Evolutionary conservation across 2,113 vertebrate species (phyloP).

Genomic region (Odocoileus hemionus): DNA sequence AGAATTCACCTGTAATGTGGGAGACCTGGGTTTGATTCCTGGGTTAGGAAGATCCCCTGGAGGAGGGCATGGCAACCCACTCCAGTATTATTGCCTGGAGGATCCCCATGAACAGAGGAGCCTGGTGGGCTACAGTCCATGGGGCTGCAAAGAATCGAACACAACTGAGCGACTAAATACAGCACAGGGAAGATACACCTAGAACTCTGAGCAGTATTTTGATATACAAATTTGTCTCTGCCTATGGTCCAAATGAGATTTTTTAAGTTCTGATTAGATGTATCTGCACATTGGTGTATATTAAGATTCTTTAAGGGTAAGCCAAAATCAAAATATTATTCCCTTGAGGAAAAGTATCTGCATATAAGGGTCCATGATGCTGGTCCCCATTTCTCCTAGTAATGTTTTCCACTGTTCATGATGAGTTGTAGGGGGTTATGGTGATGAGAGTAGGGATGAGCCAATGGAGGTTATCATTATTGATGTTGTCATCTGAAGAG

Average conservation of each 20-base stretch:
- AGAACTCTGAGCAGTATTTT: background rate
- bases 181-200: background rate
- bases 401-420: background rate
- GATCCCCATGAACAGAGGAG: background rate
- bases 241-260: background rate
- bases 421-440: background rate
- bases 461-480: background rate
- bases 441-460: background rate
- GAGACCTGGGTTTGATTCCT: background rate
- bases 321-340: background rate
- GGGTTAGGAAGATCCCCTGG: background rate
- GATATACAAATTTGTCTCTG: background rate
- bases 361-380: background rate
- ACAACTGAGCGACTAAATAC: background rate
- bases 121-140: background rate
- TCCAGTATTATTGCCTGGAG: background rate
- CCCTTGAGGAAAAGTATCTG: background rate
- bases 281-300: background rate
- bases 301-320: background rate
- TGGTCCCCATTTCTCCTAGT: background rate
- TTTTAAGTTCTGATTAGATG: background rate
- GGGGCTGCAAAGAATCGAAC: accelerated
- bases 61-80: background rate
- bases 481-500: background rate
- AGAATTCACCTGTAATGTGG: no score